phyloP scores from a whole-genome alignment of 2,888 invertebrate genomes.

The Ormia ochracea region DNA sequence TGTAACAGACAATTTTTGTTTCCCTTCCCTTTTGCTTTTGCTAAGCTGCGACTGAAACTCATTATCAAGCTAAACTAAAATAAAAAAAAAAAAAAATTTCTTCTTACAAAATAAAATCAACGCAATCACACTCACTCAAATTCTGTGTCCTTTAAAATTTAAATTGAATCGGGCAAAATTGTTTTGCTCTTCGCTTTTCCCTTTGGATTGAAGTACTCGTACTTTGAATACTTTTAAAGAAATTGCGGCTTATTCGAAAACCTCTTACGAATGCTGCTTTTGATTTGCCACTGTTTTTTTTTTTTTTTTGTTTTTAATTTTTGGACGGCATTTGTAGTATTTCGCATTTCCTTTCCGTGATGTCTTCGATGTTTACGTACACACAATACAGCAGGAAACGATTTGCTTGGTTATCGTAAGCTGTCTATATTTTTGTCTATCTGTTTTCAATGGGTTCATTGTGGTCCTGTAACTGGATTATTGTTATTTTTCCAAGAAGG shows the following conservation, averaged over 20 bases:
- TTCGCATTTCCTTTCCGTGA: conserved; percentile 50
- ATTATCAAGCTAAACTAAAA: background rate
- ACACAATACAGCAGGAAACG: background rate
- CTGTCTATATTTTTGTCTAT: background rate
- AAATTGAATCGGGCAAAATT: conserved; percentile 13
- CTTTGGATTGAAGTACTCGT: background rate
- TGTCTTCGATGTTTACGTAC: background rate
- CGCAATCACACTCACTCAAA: background rate
- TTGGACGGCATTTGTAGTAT: conserved; percentile 41
- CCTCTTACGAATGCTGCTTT: conserved; percentile 34
- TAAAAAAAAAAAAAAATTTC: background rate
- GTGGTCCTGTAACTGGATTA: background rate
- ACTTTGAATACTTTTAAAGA: background rate
- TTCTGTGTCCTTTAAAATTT: background rate
- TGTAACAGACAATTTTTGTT: conserved; percentile 10
- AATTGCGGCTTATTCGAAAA: conserved; percentile 42
- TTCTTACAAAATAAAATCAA: background rate
- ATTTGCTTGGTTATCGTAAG: background rate
- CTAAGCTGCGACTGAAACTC: background rate
- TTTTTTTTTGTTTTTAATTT: too few relatives aligned
- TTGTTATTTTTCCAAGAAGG: conserved; percentile 1
- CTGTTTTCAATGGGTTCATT: background rate
- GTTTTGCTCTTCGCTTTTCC: background rate
- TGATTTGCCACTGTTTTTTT: background rate
- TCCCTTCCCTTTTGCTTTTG: background rate